Percentiles rank a stretch among this genome's conserved stretches.
Evolutionary conservation across 2,888 invertebrate genomes (phyloP).

Genomic region (Drosophila stalkeri): DNA sequence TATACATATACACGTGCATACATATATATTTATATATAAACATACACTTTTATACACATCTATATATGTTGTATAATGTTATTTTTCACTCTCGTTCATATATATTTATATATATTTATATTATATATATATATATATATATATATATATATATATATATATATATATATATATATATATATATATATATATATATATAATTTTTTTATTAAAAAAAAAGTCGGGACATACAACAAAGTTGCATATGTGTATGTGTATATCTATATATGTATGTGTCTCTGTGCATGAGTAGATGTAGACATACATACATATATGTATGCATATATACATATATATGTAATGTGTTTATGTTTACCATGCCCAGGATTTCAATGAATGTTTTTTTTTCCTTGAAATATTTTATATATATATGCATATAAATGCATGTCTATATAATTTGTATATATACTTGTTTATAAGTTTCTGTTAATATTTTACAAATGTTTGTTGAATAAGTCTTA

Average conservation of each 20-base stretch:
- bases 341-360: conserved; percentile 1
- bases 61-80: conserved; percentile 33
- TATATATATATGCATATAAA: conserved; percentile 37
- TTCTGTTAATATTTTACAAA: conserved; percentile 73
- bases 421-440: conserved; percentile 24
- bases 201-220: conserved; percentile 50
- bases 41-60: conserved; percentile 21
- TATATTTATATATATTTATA: conserved; percentile 39
- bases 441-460: conserved; percentile 29
- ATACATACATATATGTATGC: background rate
- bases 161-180: conserved; percentile 29
- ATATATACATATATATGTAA: background rate
- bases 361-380: conserved; percentile 33
- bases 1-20: conserved; percentile 12
- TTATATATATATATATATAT: conserved; percentile 40
- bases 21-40: conserved; percentile 10
- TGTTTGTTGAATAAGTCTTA: conserved; percentile 79
- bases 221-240: conserved; percentile 46
- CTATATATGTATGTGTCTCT: background rate
- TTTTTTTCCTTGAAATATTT: background rate
- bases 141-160: conserved; percentile 25
- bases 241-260: conserved; percentile 8
- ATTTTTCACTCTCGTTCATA: conserved; percentile 44
- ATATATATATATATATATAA: conserved; percentile 37
- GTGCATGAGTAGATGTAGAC: conserved; percentile 1